Conservation (phyloP, 2,113 vertebrate genomes). For the Collichthys lucidus region DNA sequence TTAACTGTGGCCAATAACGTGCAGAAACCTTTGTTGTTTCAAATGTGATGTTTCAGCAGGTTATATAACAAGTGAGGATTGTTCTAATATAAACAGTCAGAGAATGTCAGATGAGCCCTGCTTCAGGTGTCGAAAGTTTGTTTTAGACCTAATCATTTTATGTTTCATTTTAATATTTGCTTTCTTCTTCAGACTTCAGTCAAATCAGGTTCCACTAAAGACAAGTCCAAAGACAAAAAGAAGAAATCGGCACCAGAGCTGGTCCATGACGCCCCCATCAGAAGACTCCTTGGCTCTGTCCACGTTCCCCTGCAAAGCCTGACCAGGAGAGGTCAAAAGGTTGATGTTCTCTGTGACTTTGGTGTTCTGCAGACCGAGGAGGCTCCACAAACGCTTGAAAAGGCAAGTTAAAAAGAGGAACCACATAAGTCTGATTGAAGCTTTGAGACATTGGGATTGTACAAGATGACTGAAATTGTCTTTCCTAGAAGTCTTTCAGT, state of each 20-base stretch:
- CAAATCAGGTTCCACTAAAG: constrained; percentile 57
- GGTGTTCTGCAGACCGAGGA: constrained; percentile 55
- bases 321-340: constrained; percentile 61
- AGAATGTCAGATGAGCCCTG: not conserved
- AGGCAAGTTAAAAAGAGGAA: constrained; percentile 41
- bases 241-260: constrained; percentile 70
- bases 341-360: constrained; percentile 82
- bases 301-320: constrained; percentile 78
- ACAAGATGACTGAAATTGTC: no score
- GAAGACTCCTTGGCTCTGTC: constrained; percentile 69
- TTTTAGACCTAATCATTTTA: not conserved
- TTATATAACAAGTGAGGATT: not conserved
- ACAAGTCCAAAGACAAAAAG: constrained; percentile 74
- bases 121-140: not conserved
- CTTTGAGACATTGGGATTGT: no score
- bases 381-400: not conserved
- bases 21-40: not conserved
- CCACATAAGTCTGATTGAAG: no score
- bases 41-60: not conserved
- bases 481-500: no score
- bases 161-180: not conserved
- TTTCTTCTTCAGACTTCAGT: constrained; percentile 29
- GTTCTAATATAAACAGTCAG: not conserved
- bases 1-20: not conserved
- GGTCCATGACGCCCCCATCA: constrained; percentile 79